Evolutionary conservation across 2,797 vertebrate genomes (phyloP).

Genomic region (Siniperca undulata): DNA sequence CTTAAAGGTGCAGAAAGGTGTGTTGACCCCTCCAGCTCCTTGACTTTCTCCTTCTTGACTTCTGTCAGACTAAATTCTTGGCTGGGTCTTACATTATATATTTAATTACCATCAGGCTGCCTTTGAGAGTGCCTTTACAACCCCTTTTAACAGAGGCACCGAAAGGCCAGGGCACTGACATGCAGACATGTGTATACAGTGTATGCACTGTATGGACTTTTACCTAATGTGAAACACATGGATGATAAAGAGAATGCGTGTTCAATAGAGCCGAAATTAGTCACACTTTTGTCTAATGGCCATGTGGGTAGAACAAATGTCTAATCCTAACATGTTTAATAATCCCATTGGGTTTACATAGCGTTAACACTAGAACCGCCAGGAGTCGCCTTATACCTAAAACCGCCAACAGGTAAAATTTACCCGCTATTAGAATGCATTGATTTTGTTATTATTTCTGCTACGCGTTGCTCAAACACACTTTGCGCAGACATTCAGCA

Average conservation of each 20-base stretch:
- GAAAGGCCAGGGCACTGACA: conserved; percentile 39
- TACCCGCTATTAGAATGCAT: too few species aligned
- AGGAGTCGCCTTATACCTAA: too few species aligned
- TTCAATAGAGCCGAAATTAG: conserved; percentile 48
- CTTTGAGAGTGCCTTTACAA: conserved; percentile 54
- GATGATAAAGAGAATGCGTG: conserved; percentile 39
- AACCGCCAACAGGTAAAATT: too few species aligned
- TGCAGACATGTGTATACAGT: conserved; percentile 29
- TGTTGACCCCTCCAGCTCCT: conserved; percentile 39
- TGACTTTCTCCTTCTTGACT: conserved; percentile 49
- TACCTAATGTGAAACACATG: conserved; percentile 65
- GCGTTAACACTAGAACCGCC: too few species aligned
- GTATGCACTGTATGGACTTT: conserved; percentile 31
- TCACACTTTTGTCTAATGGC: conserved; percentile 50
- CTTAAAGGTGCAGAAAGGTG: conserved; percentile 40
- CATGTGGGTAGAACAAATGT: conserved; percentile 44
- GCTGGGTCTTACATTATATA: conserved; percentile 47
- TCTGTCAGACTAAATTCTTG: conserved; percentile 20
- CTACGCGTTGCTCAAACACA: too few species aligned
- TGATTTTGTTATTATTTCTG: too few species aligned
- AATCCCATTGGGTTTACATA: conserved; percentile 33
- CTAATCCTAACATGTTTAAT: conserved; percentile 49
- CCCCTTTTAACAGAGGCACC: conserved; percentile 51
- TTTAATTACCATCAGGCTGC: conserved; percentile 44
- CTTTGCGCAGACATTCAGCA: too few species aligned